These are phyloP conservation scores for Andricus grossulariae DNA, from an alignment of 1,140 invertebrate species.

Conservation along the genomic window DNA sequence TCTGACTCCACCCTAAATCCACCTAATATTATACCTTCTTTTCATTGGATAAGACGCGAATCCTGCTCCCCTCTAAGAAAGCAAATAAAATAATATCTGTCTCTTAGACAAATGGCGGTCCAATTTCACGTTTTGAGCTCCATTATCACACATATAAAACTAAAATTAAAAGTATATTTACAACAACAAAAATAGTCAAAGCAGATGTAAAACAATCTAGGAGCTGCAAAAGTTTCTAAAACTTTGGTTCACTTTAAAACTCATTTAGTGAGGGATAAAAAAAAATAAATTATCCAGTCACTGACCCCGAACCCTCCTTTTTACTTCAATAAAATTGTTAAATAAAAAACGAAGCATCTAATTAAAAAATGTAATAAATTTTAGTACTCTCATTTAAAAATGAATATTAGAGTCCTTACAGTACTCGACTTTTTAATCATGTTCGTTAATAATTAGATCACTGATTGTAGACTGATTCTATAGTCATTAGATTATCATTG, in stretches of 20 bases:
- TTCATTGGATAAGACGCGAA: conserved; percentile 10
- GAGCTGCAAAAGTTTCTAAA: neutral
- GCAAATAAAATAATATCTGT: neutral
- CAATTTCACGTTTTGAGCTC: neutral
- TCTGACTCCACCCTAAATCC: conserved; percentile 14
- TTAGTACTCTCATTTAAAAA: too few species aligned
- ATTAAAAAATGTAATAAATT: too few species aligned
- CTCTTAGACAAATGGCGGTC: neutral
- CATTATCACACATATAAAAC: neutral
- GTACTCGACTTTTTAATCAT: too few species aligned
- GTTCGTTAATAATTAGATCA: too few species aligned
- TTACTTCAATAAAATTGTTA: too few species aligned
- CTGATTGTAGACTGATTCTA: too few species aligned
- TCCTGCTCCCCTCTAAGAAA: conserved; percentile 2
- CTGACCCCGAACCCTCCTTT: too few species aligned
- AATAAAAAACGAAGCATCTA: too few species aligned
- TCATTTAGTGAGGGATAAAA: neutral
- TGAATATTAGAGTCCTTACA: too few species aligned
- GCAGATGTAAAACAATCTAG: neutral
- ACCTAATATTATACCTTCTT: neutral
- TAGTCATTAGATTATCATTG: too few species aligned
- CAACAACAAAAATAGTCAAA: too few species aligned
- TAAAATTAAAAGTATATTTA: neutral
- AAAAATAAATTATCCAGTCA: neutral
- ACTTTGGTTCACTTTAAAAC: neutral